A percentile compares a stretch with the other conserved stretches of the same genome.
Evolutionary conservation across 2,113 vertebrate genomes (phyloP).

Genomic region (Vireo altiloquus): DNA sequence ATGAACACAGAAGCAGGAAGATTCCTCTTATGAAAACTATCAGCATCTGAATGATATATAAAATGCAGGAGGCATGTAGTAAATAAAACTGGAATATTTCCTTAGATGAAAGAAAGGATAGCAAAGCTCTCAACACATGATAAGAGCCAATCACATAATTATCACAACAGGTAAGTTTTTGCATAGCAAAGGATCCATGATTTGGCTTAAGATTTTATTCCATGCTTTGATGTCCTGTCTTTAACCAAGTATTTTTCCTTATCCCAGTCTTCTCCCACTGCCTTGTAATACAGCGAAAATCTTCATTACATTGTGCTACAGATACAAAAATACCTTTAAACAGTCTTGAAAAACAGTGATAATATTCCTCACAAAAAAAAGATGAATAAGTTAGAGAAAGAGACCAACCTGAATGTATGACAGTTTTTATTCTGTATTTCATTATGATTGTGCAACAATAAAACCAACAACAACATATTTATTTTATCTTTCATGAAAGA

Average conservation of each 20-base stretch:
- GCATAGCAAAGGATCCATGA: not conserved
- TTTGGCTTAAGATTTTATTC: not conserved
- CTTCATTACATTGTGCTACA: not conserved
- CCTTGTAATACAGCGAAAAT: not conserved
- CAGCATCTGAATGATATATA: not conserved
- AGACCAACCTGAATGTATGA: not conserved
- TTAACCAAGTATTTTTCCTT: not conserved
- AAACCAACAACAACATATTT: not conserved
- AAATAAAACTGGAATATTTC: not conserved
- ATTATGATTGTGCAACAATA: not conserved
- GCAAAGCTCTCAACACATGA: not conserved
- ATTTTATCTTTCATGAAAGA: not conserved
- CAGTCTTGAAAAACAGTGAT: not conserved
- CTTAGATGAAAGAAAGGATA: not conserved
- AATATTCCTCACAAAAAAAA: not conserved
- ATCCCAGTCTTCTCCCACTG: not conserved
- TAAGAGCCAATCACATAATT: not conserved
- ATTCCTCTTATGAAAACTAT: not conserved
- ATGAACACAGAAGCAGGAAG: not conserved
- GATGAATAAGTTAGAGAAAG: fast-evolving
- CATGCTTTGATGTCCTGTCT: not conserved
- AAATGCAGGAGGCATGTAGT: not conserved
- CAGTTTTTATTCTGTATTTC: not conserved
- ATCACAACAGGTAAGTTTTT: not conserved
- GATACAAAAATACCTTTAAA: not conserved